These are phyloP conservation scores for Tonatia bakeri DNA, from an alignment of 2,113 vertebrate genomes.

Conservation along the genomic window DNA sequence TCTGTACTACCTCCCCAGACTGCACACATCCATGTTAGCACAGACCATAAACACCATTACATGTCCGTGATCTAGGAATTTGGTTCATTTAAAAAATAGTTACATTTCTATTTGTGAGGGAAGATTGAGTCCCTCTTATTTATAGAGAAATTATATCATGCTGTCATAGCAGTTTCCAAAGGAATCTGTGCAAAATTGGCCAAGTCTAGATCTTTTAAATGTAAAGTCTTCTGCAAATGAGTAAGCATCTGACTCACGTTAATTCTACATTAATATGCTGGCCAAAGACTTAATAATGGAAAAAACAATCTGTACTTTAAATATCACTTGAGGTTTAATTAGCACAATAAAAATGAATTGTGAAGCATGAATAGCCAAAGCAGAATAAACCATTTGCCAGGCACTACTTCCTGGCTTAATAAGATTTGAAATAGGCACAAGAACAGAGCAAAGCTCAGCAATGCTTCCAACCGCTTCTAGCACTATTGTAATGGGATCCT, in stretches of 20 bases:
- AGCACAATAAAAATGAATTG: constrained; percentile 79
- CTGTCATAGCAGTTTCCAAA: constrained; percentile 39
- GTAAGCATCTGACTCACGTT: constrained; percentile 64
- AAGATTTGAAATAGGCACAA: constrained; percentile 74
- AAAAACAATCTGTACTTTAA: constrained; percentile 72
- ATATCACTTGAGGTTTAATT: constrained; percentile 77
- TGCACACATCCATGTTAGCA: background rate
- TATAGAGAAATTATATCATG: constrained; percentile 52
- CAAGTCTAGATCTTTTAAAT: constrained; percentile 60
- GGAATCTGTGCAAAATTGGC: constrained; percentile 55
- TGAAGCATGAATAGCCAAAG: constrained; percentile 67
- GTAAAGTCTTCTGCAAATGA: constrained; percentile 66
- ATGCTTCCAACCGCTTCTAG: constrained; percentile 56
- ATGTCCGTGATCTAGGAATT: constrained; percentile 3
- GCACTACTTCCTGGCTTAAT: constrained; percentile 73
- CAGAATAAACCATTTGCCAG: constrained; percentile 71
- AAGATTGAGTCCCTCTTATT: constrained; percentile 41
- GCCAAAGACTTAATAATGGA: constrained; percentile 66
- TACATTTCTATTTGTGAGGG: background rate
- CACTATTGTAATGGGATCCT: constrained; percentile 38
- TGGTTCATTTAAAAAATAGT: constrained; percentile 23
- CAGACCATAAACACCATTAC: background rate
- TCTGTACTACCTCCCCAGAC: too few relatives aligned
- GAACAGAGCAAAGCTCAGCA: constrained; percentile 62
- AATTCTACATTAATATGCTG: constrained; percentile 65